Evolutionary conservation across 2,888 invertebrate species (phyloP).

Genomic region (Pheosia tremula): DNA sequence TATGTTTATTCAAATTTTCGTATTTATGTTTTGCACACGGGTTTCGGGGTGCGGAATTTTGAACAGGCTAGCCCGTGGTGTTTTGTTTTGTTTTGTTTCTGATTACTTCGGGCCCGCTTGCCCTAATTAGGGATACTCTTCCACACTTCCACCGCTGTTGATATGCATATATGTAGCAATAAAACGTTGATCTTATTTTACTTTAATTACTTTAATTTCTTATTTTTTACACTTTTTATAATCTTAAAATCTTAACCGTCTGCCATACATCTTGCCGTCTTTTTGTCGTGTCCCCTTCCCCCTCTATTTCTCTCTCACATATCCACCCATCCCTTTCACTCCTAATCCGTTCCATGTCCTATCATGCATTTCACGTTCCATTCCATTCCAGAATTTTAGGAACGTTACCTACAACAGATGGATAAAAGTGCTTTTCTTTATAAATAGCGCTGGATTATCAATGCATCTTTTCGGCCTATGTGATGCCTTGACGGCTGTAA

Average conservation of each 20-base stretch:
- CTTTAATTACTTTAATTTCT: too few species aligned
- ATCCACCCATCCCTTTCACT: too few species aligned
- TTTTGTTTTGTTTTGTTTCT: constrained; percentile 42
- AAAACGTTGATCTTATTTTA: too few species aligned
- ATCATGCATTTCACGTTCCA: too few species aligned
- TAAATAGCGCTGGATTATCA: neutral
- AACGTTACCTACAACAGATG: constrained; percentile 2
- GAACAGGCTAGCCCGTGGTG: constrained; percentile 36
- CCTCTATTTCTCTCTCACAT: too few species aligned
- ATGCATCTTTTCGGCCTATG: too few species aligned
- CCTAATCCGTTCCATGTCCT: too few species aligned
- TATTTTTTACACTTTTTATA: too few species aligned
- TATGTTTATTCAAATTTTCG: constrained; percentile 48
- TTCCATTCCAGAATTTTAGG: constrained; percentile 12
- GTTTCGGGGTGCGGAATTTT: constrained; percentile 39
- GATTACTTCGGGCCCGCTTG: constrained; percentile 27
- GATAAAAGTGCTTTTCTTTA: neutral
- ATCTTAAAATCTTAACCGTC: too few species aligned
- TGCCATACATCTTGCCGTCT: too few species aligned
- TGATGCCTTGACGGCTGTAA: too few species aligned
- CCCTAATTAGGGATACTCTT: constrained; percentile 35
- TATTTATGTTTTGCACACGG: constrained; percentile 38
- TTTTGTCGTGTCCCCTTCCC: too few species aligned
- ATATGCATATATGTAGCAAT: constrained; percentile 24
- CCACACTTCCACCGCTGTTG: constrained; percentile 24